Percentiles rank a stretch among this genome's conserved stretches.
phyloP scores from a whole-genome alignment of 2,113 vertebrate genomes.

The Maccullochella peelii region DNA sequence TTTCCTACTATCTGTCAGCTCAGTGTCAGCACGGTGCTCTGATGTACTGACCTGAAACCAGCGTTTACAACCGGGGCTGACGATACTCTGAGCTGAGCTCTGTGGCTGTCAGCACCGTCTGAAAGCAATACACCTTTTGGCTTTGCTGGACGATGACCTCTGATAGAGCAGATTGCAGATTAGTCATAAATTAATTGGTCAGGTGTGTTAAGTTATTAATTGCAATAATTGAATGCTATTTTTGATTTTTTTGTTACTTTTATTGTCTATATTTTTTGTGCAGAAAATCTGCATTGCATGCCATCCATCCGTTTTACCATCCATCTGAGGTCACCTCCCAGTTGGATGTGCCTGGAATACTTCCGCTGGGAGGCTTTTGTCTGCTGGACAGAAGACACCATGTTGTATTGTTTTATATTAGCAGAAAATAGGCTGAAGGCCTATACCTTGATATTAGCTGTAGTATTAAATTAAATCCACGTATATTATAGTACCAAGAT shows the following conservation, averaged over 20 bases:
- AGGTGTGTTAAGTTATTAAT: background rate
- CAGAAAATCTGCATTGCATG: background rate
- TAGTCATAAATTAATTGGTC: background rate
- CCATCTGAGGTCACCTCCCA: background rate
- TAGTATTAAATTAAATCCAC: background rate
- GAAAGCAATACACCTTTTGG: background rate
- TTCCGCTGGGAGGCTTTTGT: background rate
- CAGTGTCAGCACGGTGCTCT: background rate
- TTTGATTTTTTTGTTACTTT: background rate
- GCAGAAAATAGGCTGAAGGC: background rate
- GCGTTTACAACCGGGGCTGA: background rate
- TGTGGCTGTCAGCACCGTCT: background rate
- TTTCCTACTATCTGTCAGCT: background rate
- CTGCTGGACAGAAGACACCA: background rate
- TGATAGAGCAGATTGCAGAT: background rate
- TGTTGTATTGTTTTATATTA: conserved; percentile 9
- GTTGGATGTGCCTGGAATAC: conserved; percentile 8
- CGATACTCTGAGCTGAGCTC: background rate
- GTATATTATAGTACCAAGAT: background rate
- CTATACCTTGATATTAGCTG: background rate
- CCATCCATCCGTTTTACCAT: background rate
- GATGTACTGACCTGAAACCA: conserved; percentile 20
- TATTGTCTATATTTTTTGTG: background rate
- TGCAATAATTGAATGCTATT: background rate
- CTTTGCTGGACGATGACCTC: background rate